Base-by-base conservation (phyloP, 2,797 vertebrate species). In the Hemitrygon akajei region DNA sequence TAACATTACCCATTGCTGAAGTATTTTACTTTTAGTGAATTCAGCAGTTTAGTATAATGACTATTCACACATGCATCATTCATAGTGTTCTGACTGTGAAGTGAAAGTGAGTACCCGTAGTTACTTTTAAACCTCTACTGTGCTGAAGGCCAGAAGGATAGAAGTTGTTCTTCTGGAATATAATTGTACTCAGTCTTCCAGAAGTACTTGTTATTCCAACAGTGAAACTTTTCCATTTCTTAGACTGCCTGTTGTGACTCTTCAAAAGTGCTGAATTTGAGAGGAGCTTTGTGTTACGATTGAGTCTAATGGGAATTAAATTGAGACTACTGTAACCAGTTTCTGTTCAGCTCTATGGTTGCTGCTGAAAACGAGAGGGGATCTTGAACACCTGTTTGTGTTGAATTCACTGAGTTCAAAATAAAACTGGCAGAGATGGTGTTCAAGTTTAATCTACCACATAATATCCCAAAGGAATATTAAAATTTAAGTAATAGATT, bases 271-370 rank as follows among this genome's bases (percentile, higher is more conserved):
- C 71, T 75, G 71, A 47, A 93, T 93, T 58, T 75, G 91, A 93
- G 40, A 93, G 27, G 30, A n/a, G 73, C 40, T 76, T 69, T 89
- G 40, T 56, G 91, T n/a, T 93, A 93, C 27, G 91, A 75, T 56
- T 93, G 7, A 58, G 71, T 76, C 91, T 14, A 93, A 71, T 93
- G 91, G 91, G 91, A 93, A 20, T 56, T 93, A 20, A 76, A 93
- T 93, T 75, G 91, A 58, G 71, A 75, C 71, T 47, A 34, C 34
- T 7, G 22, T 73, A 63, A 69, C 66, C 34, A 84, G 81, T 60
- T 60, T 58, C 81, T 58, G 56, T 58, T 84, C 47, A 84, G 25
- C 22, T 84, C 81, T 84, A 56, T 69, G 66, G 37, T n/a, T 91
- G 25, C 60, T 22, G 16, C 34, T 34, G 87, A 56, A 84, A 84